Evolutionary conservation across 2,113 vertebrate genomes (phyloP).

Genomic region (Chamaetylas fuelleborni): DNA sequence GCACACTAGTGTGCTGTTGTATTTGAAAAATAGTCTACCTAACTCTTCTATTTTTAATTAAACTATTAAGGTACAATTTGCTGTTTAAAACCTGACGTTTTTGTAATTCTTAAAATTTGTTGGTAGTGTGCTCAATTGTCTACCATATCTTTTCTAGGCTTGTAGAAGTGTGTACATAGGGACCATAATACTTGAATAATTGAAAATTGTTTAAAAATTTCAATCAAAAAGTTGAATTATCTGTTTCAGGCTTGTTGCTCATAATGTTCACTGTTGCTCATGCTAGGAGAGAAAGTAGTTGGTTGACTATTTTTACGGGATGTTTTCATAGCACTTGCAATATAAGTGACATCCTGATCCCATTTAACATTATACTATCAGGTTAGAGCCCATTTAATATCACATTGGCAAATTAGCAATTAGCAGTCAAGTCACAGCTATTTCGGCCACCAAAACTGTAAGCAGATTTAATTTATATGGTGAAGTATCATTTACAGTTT

Average conservation of each 20-base stretch:
- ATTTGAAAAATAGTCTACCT: conserved; percentile 74
- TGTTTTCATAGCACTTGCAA: conserved; percentile 15
- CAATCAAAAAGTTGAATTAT: conserved; percentile 10
- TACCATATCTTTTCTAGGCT: conserved; percentile 67
- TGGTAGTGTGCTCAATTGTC: conserved; percentile 70
- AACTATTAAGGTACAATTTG: conserved; percentile 72
- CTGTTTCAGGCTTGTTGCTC: conserved; percentile 51
- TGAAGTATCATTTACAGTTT: conserved; percentile 50
- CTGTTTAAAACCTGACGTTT: conserved; percentile 71
- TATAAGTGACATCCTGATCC: neutral
- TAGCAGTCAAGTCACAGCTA: conserved; percentile 46
- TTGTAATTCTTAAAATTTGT: conserved; percentile 73
- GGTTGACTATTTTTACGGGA: conserved; percentile 67
- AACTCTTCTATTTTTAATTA: conserved; percentile 80
- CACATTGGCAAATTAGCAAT: conserved; percentile 40
- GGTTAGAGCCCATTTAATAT: conserved; percentile 9
- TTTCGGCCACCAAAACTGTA: conserved; percentile 53
- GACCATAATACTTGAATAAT: conserved; percentile 75
- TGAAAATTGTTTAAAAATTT: conserved; percentile 50
- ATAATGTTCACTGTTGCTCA: conserved; percentile 53
- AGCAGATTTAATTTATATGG: conserved; percentile 64
- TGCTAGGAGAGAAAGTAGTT: conserved; percentile 57
- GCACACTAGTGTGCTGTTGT: conserved; percentile 73
- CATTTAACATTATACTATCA: conserved; percentile 36
- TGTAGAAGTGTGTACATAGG: conserved; percentile 52